A percentile compares a stretch with the other conserved stretches of the same genome.
Evolutionary conservation across 2,797 vertebrate species (phyloP).

Genomic region (Delichon dasypus): DNA sequence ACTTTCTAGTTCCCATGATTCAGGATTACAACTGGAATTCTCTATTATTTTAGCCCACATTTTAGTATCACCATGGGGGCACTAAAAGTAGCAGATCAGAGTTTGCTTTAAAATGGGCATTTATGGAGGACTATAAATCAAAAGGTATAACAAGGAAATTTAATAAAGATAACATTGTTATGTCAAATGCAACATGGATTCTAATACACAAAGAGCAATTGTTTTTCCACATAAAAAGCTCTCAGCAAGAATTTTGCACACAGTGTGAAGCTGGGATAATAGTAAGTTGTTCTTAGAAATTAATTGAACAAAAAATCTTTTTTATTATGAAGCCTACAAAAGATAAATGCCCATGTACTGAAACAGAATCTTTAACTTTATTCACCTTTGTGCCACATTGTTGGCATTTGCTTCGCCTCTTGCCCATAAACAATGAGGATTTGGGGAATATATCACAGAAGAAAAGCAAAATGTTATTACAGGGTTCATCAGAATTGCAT

Average conservation of each 20-base stretch:
- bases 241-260: neutral
- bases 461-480: neutral
- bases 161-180: neutral
- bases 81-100: neutral
- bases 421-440: neutral
- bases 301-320: neutral
- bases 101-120: neutral
- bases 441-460: neutral
- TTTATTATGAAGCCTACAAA: neutral
- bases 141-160: neutral
- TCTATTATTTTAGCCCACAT: neutral
- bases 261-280: neutral
- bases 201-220: neutral
- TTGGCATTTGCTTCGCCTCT: neutral
- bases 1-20: neutral
- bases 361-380: neutral
- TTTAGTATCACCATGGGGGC: neutral
- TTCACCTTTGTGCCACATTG: neutral
- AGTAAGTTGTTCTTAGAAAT: neutral
- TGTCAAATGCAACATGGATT: neutral
- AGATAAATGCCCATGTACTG: neutral
- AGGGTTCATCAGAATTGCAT: neutral
- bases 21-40: neutral
- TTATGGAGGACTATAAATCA: neutral
- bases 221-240: neutral